Percentiles rank a stretch among this genome's conserved stretches.
These are phyloP conservation scores for Epirrita christyi DNA, from an alignment of 2,888 invertebrate species.

Conservation along the genomic window DNA sequence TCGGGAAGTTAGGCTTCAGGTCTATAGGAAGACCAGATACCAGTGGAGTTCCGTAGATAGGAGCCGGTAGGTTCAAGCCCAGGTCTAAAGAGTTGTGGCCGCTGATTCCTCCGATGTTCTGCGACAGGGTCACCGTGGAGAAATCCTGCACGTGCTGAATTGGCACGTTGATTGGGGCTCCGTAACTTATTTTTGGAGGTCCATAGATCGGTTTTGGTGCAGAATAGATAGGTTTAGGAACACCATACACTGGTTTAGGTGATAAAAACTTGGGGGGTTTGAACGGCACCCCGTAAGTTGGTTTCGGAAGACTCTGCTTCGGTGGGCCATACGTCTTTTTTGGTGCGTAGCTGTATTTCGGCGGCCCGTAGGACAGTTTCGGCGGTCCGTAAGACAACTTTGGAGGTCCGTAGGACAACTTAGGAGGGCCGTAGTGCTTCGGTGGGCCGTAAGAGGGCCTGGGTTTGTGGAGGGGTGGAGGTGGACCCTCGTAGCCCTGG, in stretches of 20 bases:
- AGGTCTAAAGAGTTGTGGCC: constrained; percentile 49
- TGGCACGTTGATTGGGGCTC: constrained; percentile 47
- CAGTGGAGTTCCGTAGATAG: constrained; percentile 73
- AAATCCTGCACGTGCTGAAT: constrained; percentile 46
- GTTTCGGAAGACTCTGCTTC: constrained; percentile 59
- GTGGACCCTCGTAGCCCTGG: constrained; percentile 79
- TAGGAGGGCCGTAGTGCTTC: constrained; percentile 68
- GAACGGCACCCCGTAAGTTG: constrained; percentile 64
- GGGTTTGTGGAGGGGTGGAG: constrained; percentile 74
- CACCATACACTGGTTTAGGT: constrained; percentile 58
- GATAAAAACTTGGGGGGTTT: constrained; percentile 57
- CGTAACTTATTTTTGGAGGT: constrained; percentile 60
- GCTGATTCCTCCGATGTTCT: constrained; percentile 34
- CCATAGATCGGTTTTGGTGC: constrained; percentile 68
- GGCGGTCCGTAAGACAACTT: constrained; percentile 54
- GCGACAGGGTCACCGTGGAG: constrained; percentile 42
- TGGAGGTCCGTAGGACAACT: constrained; percentile 60
- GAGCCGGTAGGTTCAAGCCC: constrained; percentile 68
- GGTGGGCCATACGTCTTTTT: constrained; percentile 62
- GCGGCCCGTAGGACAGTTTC: constrained; percentile 60
- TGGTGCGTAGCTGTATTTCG: constrained; percentile 59
- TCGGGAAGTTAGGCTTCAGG: constrained; percentile 74
- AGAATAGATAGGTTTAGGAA: constrained; percentile 68
- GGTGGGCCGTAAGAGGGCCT: constrained; percentile 75
- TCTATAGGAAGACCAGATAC: constrained; percentile 59